A percentile compares a stretch with the other conserved stretches of the same genome.
These are phyloP conservation scores for Aphelenchoides besseyi DNA, from an alignment of 1,140 invertebrate genomes.

Conservation along the genomic window DNA sequence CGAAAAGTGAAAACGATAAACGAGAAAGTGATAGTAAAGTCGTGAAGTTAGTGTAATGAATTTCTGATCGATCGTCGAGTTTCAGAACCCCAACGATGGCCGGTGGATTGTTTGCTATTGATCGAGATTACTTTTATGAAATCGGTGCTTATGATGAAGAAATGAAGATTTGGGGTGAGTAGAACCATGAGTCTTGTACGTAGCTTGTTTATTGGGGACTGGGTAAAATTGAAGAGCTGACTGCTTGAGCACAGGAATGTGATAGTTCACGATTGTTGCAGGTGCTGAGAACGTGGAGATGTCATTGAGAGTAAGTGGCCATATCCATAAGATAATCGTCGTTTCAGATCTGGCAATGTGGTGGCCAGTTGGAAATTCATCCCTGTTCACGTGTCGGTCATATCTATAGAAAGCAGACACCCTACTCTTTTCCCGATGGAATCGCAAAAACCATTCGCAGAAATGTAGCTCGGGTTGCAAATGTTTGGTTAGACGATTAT, in stretches of 20 bases:
- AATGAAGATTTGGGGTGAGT: constrained; percentile 91
- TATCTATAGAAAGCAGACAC: constrained; percentile 81
- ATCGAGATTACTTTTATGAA: constrained; percentile 22
- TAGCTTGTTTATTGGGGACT: no score
- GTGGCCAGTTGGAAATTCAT: constrained; percentile 85
- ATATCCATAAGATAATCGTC: no score
- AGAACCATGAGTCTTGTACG: neutral
- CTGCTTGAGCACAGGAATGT: no score
- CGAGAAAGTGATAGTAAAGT: constrained; percentile 2
- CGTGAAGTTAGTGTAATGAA: neutral
- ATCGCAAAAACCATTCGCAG: constrained; percentile 68
- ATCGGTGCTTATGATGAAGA: constrained; percentile 81
- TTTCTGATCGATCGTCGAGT: neutral
- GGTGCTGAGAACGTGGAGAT: constrained; percentile 75
- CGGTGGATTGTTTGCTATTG: constrained; percentile 27
- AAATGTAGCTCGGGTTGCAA: constrained; percentile 30
- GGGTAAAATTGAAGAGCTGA: no score
- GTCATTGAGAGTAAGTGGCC: constrained; percentile 64
- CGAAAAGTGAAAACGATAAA: constrained; percentile 19
- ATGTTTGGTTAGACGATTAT: constrained; percentile 85
- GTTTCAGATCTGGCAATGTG: constrained; percentile 86
- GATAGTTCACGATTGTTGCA: no score
- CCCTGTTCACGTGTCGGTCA: constrained; percentile 86
- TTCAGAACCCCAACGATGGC: constrained; percentile 27
- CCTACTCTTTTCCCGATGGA: constrained; percentile 87